These are phyloP conservation scores for Barypeithes pellucidus DNA, from an alignment of 2,888 invertebrate genomes.

Conservation along the genomic window DNA sequence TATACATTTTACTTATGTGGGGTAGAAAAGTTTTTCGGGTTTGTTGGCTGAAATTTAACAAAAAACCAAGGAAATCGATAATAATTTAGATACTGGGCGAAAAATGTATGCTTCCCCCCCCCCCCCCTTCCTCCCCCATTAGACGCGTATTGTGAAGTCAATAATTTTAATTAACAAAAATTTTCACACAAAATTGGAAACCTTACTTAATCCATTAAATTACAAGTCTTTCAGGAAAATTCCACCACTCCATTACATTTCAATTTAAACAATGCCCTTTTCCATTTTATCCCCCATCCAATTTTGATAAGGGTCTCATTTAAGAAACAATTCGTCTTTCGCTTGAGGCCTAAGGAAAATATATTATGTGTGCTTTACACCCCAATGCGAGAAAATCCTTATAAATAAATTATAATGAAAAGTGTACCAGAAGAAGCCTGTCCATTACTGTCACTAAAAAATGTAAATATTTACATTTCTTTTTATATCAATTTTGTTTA, in stretches of 20 bases:
- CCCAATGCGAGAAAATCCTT: constrained; percentile 40
- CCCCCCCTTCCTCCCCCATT: too few relatives aligned
- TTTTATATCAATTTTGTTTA: background rate
- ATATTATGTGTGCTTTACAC: constrained; percentile 45
- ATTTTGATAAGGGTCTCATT: constrained; percentile 53
- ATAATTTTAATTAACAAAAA: constrained; percentile 41
- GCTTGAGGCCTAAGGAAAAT: constrained; percentile 47
- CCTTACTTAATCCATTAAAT: constrained; percentile 6
- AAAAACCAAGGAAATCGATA: too few relatives aligned
- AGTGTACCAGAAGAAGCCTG: background rate
- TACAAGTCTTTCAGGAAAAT: constrained; percentile 28
- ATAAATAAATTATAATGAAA: constrained; percentile 44
- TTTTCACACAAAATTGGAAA: constrained; percentile 32
- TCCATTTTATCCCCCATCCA: constrained; percentile 46
- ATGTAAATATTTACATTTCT: constrained; percentile 2
- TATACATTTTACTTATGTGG: too few relatives aligned
- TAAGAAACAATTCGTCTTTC: constrained; percentile 53
- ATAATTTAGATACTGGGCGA: too few relatives aligned
- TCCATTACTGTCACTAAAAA: constrained; percentile 5
- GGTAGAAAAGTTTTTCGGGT: too few relatives aligned
- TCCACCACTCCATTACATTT: constrained; percentile 44
- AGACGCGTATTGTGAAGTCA: too few relatives aligned
- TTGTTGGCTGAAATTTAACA: too few relatives aligned
- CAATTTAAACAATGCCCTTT: constrained; percentile 45
- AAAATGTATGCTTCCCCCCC: too few relatives aligned